Conservation (phyloP, 2,888 invertebrate species). For the Yponomeuta cagnagella region DNA sequence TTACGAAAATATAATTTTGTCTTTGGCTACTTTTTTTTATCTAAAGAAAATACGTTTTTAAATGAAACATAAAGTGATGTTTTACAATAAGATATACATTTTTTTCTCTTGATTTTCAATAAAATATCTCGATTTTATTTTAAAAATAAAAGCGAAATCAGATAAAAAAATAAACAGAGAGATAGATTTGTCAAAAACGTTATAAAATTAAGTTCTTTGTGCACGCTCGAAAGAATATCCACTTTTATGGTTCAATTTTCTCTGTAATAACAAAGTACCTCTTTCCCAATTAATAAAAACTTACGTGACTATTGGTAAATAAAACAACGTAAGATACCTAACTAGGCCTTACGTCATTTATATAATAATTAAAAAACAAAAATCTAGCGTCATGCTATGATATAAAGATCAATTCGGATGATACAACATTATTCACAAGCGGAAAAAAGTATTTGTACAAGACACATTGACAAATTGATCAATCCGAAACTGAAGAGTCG, state of each 20-base stretch:
- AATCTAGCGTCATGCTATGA: constrained; percentile 7
- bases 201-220: constrained; percentile 4
- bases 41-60: not conserved
- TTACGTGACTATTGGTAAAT: constrained; percentile 15
- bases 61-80: not conserved
- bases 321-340: not conserved
- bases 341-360: not conserved
- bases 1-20: not conserved
- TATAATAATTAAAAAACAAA: constrained; percentile 8
- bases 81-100: not conserved
- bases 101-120: not conserved
- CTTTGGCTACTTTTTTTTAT: not conserved
- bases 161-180: constrained; percentile 10
- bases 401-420: not conserved
- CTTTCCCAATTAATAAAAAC: constrained; percentile 6
- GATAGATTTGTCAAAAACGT: constrained; percentile 10
- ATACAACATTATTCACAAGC: not conserved
- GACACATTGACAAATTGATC: too few relatives aligned
- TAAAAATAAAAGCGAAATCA: not conserved
- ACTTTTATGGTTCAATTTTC: not conserved
- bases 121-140: not conserved
- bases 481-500: not conserved
- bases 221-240: constrained; percentile 9
- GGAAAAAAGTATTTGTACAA: too few relatives aligned
- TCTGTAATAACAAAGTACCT: not conserved